Evolutionary conservation across 2,113 vertebrate species (phyloP).

Genomic region (Phrynosoma platyrhinos): DNA sequence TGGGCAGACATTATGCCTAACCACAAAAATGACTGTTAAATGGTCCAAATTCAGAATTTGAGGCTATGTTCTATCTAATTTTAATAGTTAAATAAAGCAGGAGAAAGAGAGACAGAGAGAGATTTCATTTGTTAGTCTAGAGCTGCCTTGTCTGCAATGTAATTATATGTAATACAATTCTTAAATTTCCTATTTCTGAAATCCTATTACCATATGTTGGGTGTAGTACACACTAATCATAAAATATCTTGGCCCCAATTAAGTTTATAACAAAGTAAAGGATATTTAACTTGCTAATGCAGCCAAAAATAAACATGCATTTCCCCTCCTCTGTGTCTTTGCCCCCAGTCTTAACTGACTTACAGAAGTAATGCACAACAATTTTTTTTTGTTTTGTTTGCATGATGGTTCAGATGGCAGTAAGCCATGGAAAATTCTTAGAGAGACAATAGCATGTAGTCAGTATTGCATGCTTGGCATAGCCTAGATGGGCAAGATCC

Average conservation of each 20-base stretch:
- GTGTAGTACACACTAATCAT: neutral
- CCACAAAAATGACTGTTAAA: neutral
- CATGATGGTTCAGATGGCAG: neutral
- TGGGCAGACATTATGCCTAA: neutral
- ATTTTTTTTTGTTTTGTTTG: neutral
- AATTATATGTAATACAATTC: neutral
- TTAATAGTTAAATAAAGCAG: neutral
- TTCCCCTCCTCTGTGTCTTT: neutral
- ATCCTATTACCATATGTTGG: neutral
- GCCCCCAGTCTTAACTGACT: neutral
- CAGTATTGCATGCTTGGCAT: neutral
- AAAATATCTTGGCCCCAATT: neutral
- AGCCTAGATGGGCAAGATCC: neutral
- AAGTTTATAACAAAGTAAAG: too few species aligned
- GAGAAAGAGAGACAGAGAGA: neutral
- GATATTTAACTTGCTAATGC: neutral
- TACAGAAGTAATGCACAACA: neutral
- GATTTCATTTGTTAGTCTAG: neutral
- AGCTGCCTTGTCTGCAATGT: neutral
- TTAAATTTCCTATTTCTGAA: constrained; percentile 14
- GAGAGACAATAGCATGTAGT: neutral
- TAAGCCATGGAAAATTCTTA: too few species aligned
- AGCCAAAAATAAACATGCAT: neutral
- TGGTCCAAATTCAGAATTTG: neutral
- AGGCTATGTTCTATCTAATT: neutral